phyloP scores from a whole-genome alignment of 1,140 invertebrate genomes.

The Lordiphosa stackelbergi region DNA sequence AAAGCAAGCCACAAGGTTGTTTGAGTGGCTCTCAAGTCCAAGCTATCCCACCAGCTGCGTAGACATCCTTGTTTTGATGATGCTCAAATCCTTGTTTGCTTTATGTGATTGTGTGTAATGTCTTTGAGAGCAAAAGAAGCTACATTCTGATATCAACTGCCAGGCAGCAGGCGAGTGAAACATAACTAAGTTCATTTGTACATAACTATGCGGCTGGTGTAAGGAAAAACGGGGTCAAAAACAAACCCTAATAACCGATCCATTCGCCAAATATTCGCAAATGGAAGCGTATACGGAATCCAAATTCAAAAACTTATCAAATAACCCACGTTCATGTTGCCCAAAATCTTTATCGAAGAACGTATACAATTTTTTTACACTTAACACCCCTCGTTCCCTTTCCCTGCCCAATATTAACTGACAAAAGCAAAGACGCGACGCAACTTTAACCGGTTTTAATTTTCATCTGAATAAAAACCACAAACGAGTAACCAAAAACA shows the following conservation, averaged over 20 bases:
- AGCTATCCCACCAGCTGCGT: conserved; percentile 14
- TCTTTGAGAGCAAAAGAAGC: conserved; percentile 13
- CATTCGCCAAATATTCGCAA: no score
- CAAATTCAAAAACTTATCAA: no score
- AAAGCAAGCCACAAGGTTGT: background rate
- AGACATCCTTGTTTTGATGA: conserved; percentile 32
- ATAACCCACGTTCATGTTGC: background rate
- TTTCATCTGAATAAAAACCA: conserved; percentile 35
- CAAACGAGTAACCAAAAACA: conserved; percentile 27
- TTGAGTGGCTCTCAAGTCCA: conserved; percentile 13
- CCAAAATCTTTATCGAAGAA: no score
- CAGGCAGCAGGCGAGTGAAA: conserved; percentile 36
- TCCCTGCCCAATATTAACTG: conserved; percentile 38
- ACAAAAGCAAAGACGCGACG: conserved; percentile 24
- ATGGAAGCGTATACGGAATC: no score
- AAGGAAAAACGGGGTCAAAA: no score
- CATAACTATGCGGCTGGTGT: background rate
- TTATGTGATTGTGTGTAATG: no score
- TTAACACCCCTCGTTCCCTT: no score
- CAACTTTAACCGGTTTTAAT: conserved; percentile 60
- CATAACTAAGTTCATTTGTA: background rate
- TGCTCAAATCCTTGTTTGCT: conserved; percentile 34
- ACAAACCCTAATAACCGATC: no score
- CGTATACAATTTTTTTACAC: no score
- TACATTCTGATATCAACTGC: conserved; percentile 46